A percentile compares a stretch with the other conserved stretches of the same genome.
phyloP scores from a whole-genome alignment of 2,888 invertebrate species.

The Mimumesa dahlbomi region DNA sequence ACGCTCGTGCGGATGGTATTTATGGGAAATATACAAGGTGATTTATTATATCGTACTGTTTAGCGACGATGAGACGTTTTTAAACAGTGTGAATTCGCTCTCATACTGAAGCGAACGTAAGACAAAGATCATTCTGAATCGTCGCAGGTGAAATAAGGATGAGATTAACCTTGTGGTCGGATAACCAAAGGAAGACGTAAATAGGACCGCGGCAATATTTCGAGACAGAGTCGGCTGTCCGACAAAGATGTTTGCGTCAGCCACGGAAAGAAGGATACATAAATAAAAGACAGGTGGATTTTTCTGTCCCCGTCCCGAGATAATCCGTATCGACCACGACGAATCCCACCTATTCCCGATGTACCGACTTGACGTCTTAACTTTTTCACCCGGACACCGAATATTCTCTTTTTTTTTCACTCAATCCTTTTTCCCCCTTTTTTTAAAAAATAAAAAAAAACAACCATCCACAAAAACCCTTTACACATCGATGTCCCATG shows the following conservation, averaged over 20 bases:
- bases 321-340: slow-evolving; percentile 56
- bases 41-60: slow-evolving; percentile 16
- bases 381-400: slow-evolving; percentile 34
- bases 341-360: slow-evolving; percentile 48
- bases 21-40: slow-evolving; percentile 3
- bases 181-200: slow-evolving; percentile 51
- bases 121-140: slow-evolving; percentile 32
- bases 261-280: slow-evolving; percentile 58
- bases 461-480: no score
- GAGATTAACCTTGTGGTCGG: slow-evolving; percentile 57
- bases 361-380: slow-evolving; percentile 43
- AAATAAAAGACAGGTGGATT: slow-evolving; percentile 67
- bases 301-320: slow-evolving; percentile 55
- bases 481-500: not conserved
- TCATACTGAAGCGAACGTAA: slow-evolving; percentile 28
- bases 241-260: slow-evolving; percentile 60
- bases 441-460: not conserved
- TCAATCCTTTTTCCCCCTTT: not conserved
- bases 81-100: slow-evolving; percentile 45
- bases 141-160: slow-evolving; percentile 50
- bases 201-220: slow-evolving; percentile 52
- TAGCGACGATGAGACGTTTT: slow-evolving; percentile 11
- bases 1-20: not conserved
- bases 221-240: slow-evolving; percentile 38
- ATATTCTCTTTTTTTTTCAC: slow-evolving; percentile 11